Base-by-base conservation (phyloP, 2,797 vertebrate genomes). In the Pelodytes ibericus region DNA sequence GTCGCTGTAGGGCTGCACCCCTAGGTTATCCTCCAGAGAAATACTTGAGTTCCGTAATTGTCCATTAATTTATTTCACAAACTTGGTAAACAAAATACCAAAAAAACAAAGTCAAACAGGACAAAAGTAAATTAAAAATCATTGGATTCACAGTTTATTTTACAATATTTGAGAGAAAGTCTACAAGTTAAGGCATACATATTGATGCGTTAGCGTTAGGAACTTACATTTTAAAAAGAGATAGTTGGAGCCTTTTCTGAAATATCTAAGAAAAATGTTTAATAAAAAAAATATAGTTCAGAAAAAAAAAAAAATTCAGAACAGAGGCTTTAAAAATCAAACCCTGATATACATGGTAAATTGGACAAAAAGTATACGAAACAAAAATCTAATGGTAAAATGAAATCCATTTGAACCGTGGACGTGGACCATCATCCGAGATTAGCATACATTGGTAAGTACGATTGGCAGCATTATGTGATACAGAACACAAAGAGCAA, bases 161-260 rank as follows among this genome's bases (percentile, higher is more conserved):
- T 90, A 94, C 92, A 95, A 89, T 87, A 93, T 88, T 89, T 88
- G 81, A 77, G 81, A 77, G 84, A 93, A n/a, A 93, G 91, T 93
- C 91, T 93, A 94, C 91, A 89, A 92, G 90, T 94, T 97, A 97
- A 97, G 95, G 96, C 95, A 95, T 94, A 95, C 92, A 94, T 93
- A 95, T 88, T 88, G 89, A 94, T 88, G 91, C 89, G 90, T 90
- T 90, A 91, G 88, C 86, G 88, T 90, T 84, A 87, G 87, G 84
- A 92, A 88, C 88, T 85, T 90, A 91, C 89, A 93, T 86, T 72
- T 92, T 88, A 90, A 82, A 93, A 91, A 90, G 88, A 84, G 88
- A 84, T 88, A 87, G 92, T 84, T 89, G 86, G 81, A 85, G 84
- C 84, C 81, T n/a, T n/a, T 83, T 87, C 83, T 80, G 85, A 89